These are phyloP conservation scores for Drosophila robusta DNA, from an alignment of 2,888 invertebrate species.

Conservation along the genomic window DNA sequence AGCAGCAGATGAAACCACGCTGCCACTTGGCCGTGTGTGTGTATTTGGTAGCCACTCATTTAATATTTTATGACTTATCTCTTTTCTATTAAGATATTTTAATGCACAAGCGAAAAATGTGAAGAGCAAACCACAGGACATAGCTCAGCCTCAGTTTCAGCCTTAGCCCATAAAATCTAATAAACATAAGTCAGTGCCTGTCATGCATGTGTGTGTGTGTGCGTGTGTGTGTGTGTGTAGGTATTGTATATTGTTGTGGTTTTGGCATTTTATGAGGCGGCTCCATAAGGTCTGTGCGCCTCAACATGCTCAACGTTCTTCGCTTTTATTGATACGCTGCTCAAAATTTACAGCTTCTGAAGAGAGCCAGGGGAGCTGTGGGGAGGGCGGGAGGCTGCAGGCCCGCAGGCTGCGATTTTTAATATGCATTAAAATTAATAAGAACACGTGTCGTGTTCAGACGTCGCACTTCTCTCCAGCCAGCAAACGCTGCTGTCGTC, in stretches of 20 bases:
- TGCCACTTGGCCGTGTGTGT: slow-evolving; percentile 41
- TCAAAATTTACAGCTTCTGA: slow-evolving; percentile 42
- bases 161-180: slow-evolving; percentile 63
- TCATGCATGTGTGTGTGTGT: slow-evolving; percentile 4
- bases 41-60: slow-evolving; percentile 58
- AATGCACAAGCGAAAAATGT: slow-evolving; percentile 49
- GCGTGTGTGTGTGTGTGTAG: slow-evolving; percentile 11
- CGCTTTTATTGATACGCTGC: slow-evolving; percentile 65
- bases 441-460: slow-evolving; percentile 71
- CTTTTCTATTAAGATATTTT: slow-evolving; percentile 78
- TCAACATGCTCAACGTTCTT: slow-evolving; percentile 10
- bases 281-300: slow-evolving; percentile 13
- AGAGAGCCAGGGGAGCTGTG: neutral
- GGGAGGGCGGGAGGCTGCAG: neutral
- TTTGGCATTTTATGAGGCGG: slow-evolving; percentile 49
- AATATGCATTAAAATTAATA: slow-evolving; percentile 80
- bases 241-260: slow-evolving; percentile 54
- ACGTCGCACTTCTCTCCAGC: slow-evolving; percentile 8
- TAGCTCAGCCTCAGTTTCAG: slow-evolving; percentile 31
- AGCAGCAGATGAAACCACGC: slow-evolving; percentile 56
- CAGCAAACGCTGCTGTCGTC: slow-evolving; percentile 23
- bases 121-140: slow-evolving; percentile 45
- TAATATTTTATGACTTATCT: slow-evolving; percentile 77
- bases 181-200: slow-evolving; percentile 67
- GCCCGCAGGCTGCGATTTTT: slow-evolving; percentile 64